Evolutionary conservation across 1,140 invertebrate genomes (phyloP).

Genomic region (Aphis gossypii): DNA sequence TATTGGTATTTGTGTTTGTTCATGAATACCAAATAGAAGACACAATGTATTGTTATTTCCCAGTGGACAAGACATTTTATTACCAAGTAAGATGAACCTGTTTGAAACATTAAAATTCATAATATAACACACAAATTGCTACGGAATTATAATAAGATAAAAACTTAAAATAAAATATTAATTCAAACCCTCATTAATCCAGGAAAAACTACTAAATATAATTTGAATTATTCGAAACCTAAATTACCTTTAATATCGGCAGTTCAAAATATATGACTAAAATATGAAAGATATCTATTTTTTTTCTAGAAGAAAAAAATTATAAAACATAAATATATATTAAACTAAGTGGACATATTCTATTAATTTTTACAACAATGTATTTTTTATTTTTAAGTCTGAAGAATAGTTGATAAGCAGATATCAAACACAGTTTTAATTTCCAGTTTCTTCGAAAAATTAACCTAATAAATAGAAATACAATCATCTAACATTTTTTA

Average conservation of each 20-base stretch:
- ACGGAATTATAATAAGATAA: background rate
- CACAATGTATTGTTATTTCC: constrained; percentile 1
- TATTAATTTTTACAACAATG: too few relatives aligned
- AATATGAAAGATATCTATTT: background rate
- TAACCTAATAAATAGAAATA: too few relatives aligned
- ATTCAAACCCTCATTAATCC: background rate
- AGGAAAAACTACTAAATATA: background rate
- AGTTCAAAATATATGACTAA: background rate
- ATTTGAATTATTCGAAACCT: background rate
- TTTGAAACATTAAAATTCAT: background rate
- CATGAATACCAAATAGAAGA: constrained; percentile 44
- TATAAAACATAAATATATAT: background rate
- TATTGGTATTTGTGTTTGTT: background rate
- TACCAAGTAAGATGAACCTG: background rate
- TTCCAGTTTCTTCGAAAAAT: too few relatives aligned
- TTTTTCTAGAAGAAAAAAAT: background rate
- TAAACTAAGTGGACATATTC: too few relatives aligned
- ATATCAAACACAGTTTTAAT: too few relatives aligned
- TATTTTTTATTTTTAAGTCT: too few relatives aligned
- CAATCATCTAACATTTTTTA: too few relatives aligned
- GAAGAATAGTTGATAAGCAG: too few relatives aligned
- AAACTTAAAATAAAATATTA: background rate
- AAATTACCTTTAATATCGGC: too few relatives aligned
- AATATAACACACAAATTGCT: background rate
- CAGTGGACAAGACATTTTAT: background rate